Conservation (phyloP, 2,888 invertebrate species). For the Tinea trinotella region DNA sequence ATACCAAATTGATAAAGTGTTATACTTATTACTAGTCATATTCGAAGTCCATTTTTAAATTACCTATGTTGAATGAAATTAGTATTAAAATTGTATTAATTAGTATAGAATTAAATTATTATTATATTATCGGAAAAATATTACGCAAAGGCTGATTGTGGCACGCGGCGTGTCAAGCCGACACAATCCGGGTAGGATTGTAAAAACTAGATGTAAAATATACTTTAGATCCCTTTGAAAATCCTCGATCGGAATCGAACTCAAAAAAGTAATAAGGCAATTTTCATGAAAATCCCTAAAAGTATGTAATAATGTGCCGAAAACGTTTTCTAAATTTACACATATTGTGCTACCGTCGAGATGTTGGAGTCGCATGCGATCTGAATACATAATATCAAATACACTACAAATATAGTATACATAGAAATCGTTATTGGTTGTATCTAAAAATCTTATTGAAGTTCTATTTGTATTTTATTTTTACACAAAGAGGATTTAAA, state of each 20-base stretch:
- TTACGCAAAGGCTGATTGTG: neutral
- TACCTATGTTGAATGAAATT: no score
- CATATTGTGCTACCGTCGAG: conserved; percentile 64
- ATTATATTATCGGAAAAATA: neutral
- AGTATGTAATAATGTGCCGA: conserved; percentile 69
- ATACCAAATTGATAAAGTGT: no score
- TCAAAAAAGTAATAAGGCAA: conserved; percentile 69
- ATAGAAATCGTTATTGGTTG: no score
- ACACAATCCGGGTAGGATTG: neutral
- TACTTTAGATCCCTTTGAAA: conserved; percentile 39
- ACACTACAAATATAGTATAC: neutral
- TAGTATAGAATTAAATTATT: no score
- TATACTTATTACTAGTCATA: no score
- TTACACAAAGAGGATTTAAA: no score
- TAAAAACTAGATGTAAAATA: conserved; percentile 13
- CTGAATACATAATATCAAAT: conserved; percentile 51
- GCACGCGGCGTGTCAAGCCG: neutral
- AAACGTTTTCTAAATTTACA: conserved; percentile 69
- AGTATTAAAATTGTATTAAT: no score
- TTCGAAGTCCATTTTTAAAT: no score
- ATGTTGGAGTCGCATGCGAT: conserved; percentile 49
- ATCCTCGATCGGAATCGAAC: conserved; percentile 56
- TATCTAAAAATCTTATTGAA: no score
- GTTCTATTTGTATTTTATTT: no score
- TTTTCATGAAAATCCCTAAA: conserved; percentile 69